Base-by-base conservation (phyloP, 2,113 vertebrate genomes). In the Campylomormyrus tamandua region DNA sequence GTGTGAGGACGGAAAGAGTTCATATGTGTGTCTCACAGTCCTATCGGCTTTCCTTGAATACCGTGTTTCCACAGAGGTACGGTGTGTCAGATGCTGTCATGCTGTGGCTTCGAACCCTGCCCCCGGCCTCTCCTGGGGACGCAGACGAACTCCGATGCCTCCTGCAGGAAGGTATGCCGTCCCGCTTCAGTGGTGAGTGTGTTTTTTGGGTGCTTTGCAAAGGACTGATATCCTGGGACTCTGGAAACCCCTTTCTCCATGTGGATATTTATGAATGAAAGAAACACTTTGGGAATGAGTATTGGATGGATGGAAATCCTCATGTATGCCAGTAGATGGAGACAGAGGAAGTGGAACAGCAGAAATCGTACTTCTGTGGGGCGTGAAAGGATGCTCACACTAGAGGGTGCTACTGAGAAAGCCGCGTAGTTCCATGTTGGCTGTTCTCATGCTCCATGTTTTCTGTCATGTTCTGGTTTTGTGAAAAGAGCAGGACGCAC, bases 311-410 rank as follows among this genome's bases (percentile, higher is more conserved):
- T 42, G 74, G 7, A 24, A 39, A 77, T 35, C 21, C 53, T 50
- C 24, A 17, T 15, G 39, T n/a, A 19, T 53, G 77, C 94, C 95
- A 95, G 92, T 91, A 95, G 95, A 94, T 94, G 94, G 94, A 93
- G 95, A 93, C 95, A 95, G 92, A 95, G 94, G 88, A 92, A 91
- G 70, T 66, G 50, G 83, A 86, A 93, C 45, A 24, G 62, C 5
- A n/a, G 24, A 21, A 74, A 13, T 24, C 45, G 1, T 3, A 80
- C 27, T 39, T 45, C 49, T 19, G 19, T 24, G 8, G 7, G 49
- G 3, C 35, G 31, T 19, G 48, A 4, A 50, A n/a, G 24, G 62
- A 52, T 53, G 66, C 27, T 0, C 27, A 27, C 88, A 31, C 1
- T 9, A 89, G 88, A 83, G 88, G 88, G 88, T 0, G 74, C 42